A percentile compares a stretch with the other conserved stretches of the same genome.
These are phyloP conservation scores for Oryzias curvinotus DNA, from an alignment of 2,113 vertebrate genomes.

Conservation along the genomic window DNA sequence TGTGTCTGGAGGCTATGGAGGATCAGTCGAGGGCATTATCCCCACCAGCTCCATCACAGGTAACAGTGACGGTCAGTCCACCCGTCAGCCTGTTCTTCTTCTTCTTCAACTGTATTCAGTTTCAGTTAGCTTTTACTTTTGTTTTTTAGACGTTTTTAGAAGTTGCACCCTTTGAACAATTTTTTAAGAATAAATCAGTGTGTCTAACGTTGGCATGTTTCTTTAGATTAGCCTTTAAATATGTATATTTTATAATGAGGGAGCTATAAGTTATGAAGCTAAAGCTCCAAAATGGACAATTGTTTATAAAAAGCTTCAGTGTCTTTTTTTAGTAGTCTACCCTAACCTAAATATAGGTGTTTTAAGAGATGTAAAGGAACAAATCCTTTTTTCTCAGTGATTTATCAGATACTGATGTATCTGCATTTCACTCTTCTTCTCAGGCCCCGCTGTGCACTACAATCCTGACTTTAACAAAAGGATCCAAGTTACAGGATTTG, in stretches of 20 bases:
- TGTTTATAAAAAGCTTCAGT: too few species aligned
- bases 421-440: slow-evolving; percentile 33
- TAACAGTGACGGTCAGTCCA: slow-evolving; percentile 79
- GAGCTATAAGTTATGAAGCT: not conserved
- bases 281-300: too few species aligned
- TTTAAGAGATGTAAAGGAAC: too few species aligned
- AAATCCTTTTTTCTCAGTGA: too few species aligned
- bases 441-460: slow-evolving; percentile 76
- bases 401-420: not conserved
- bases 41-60: slow-evolving; percentile 87
- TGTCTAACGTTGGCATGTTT: not conserved
- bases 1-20: slow-evolving; percentile 94
- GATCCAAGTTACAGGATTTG: slow-evolving; percentile 78
- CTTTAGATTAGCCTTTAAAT: not conserved
- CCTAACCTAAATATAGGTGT: too few species aligned
- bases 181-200: too few species aligned
- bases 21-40: slow-evolving; percentile 91
- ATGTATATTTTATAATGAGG: not conserved
- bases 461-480: slow-evolving; percentile 76
- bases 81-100: too few species aligned
- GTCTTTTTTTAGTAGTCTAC: too few species aligned
- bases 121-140: too few species aligned
- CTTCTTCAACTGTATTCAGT: too few species aligned
- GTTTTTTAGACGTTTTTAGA: too few species aligned
- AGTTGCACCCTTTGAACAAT: too few species aligned